These are phyloP conservation scores for Chloroceryle amazona DNA, from an alignment of 2,797 vertebrate species.

Conservation along the genomic window DNA sequence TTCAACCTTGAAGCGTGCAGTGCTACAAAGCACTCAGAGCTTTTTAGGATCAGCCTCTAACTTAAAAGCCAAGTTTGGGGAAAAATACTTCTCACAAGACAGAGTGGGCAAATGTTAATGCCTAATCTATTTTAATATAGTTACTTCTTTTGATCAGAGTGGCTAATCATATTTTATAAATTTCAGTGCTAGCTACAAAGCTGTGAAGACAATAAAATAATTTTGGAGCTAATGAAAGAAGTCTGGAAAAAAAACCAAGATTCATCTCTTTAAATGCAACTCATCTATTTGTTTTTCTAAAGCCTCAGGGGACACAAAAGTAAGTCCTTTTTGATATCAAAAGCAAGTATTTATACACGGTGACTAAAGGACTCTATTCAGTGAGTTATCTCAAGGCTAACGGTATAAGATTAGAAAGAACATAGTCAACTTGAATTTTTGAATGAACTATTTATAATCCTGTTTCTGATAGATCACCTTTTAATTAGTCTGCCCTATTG, in stretches of 20 bases:
- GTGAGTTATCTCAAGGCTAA: neutral
- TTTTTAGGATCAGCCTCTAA: neutral
- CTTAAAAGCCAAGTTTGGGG: neutral
- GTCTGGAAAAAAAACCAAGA: neutral
- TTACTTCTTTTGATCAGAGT: neutral
- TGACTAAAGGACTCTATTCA: neutral
- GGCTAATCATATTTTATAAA: neutral
- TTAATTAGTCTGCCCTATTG: neutral
- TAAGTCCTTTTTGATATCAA: neutral
- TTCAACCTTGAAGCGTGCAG: neutral
- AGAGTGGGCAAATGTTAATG: accelerated
- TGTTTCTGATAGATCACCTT: neutral
- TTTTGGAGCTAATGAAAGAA: neutral
- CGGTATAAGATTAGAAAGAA: neutral
- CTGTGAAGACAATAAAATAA: neutral
- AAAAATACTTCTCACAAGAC: neutral
- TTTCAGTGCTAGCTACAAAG: neutral
- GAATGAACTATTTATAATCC: neutral
- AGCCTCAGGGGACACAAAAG: neutral
- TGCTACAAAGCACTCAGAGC: neutral
- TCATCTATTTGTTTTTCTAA: neutral
- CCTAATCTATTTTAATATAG: neutral
- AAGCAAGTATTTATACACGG: neutral
- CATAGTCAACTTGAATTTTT: neutral
- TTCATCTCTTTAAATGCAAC: neutral